Base-by-base conservation (phyloP, 2,888 invertebrate species). In the Caradrina clavipalpis region DNA sequence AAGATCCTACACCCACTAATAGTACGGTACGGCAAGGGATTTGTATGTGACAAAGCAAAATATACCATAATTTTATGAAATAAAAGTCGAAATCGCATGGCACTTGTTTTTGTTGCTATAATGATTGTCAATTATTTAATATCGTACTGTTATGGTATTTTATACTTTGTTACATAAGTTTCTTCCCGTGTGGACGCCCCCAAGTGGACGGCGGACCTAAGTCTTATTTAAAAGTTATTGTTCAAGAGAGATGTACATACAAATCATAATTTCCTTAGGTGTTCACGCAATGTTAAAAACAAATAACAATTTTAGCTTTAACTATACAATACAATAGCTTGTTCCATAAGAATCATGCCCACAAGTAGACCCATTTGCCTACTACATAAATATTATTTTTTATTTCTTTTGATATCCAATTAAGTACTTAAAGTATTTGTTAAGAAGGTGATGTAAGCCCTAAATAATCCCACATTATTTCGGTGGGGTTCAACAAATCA, bases 401-500 rank as follows among this genome's bases (percentile, higher is more conserved):
- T n/a, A n/a, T 62, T 35, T 35, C 51, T 56, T 51, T 58, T 58
- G 22, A 47, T 69, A 69, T n/a, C n/a, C 19, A 69, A 56, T 63
- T 56, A 59, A 60, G 70, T 64, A 75, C 59, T 35, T 47, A 47
- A 42, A 60, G 35, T 0, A 39, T 31, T 22, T 11, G 11, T 65
- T 72, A 31, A 50, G 17, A 67, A 70, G 78, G 73, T 81, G 78
- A 76, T 84, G 77, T 65, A 77, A 73, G 71, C 78, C 80, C 80
- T 64, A 58, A 64, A 79, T 80, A 73, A 76, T 83, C 85, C 88
- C 90, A 89, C 90, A 83, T 78, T 69, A 51, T 72, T 70, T 87
- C 88, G 89, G 88, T 88, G 91, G 90, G 89, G 83, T 80, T 70
- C 51, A 78, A 73, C 78, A 77, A 81, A 74, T 82, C 76, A 78